Conservation (phyloP, 2,888 invertebrate genomes). For the Emesis russula region DNA sequence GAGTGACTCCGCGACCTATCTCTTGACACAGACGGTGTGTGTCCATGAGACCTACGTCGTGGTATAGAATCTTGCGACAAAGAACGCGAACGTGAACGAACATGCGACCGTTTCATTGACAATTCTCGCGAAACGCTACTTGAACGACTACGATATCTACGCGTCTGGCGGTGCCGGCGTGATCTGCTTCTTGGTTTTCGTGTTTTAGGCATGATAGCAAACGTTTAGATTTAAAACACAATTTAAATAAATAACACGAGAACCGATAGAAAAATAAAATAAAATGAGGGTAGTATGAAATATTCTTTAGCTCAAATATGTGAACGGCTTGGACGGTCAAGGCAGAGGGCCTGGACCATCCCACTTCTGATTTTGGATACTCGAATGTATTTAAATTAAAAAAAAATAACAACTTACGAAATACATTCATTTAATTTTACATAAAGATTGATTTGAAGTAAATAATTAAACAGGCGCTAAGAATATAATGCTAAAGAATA, state of each 20-base stretch:
- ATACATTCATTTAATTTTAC: no score
- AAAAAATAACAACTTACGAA: neutral
- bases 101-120: no score
- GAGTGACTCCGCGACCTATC: neutral
- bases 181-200: conserved; percentile 1
- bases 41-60: no score
- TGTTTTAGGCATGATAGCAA: neutral
- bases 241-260: neutral
- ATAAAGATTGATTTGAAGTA: no score
- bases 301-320: neutral
- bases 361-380: conserved; percentile 3
- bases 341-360: neutral
- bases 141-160: neutral
- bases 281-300: neutral
- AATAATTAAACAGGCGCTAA: no score
- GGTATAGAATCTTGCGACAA: no score
- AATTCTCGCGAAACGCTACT: neutral
- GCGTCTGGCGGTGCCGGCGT: neutral
- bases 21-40: no score
- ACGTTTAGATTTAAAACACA: neutral
- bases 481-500: no score
- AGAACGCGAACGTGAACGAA: no score
- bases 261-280: neutral
- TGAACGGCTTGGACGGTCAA: neutral
- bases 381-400: neutral